These are phyloP conservation scores for Hypanus sabinus DNA, from an alignment of 2,113 vertebrate species.

Conservation along the genomic window DNA sequence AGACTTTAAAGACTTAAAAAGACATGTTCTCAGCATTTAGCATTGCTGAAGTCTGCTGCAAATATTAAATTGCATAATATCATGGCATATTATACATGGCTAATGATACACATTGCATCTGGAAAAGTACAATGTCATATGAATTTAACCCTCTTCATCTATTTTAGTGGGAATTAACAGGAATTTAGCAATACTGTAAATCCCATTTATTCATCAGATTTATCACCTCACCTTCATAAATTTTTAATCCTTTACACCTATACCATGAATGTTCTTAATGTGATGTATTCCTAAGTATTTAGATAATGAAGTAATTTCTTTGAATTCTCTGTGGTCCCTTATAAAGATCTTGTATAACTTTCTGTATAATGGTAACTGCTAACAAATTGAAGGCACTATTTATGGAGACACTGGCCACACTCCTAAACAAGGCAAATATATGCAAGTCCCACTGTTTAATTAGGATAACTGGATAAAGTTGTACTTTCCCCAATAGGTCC, in stretches of 20 bases:
- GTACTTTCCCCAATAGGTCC: neutral
- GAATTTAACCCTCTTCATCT: neutral
- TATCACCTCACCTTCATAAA: neutral
- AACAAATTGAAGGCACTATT: neutral
- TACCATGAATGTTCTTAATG: neutral
- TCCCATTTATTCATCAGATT: neutral
- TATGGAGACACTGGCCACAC: neutral
- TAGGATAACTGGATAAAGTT: neutral
- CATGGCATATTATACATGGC: constrained; percentile 30
- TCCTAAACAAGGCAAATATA: neutral
- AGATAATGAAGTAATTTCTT: neutral
- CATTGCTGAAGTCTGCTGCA: neutral
- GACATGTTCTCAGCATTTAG: constrained; percentile 30
- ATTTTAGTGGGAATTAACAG: neutral
- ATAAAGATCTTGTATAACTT: neutral
- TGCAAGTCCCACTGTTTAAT: neutral
- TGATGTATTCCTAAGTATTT: neutral
- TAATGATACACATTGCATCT: constrained; percentile 12
- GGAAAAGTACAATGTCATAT: constrained; percentile 13
- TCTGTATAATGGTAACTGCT: neutral
- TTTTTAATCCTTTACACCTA: neutral
- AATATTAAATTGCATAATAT: constrained; percentile 32
- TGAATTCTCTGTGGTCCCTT: neutral
- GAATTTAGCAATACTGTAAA: neutral
- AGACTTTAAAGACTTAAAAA: neutral